Base-by-base conservation (phyloP, 2,797 vertebrate species). In the Myotis vivesi region DNA sequence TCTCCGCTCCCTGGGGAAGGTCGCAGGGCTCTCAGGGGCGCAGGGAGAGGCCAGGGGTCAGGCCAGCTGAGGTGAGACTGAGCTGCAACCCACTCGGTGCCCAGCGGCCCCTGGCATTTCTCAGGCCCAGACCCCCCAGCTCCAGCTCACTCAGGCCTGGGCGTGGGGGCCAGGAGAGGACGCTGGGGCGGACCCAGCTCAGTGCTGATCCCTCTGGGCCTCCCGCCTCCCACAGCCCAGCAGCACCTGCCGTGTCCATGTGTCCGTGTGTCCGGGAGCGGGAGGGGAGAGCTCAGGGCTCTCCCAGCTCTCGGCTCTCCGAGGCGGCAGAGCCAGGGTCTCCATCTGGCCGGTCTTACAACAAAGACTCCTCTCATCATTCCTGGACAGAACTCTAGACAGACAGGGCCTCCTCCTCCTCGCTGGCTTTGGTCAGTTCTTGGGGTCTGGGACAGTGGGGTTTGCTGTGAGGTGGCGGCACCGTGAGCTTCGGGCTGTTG, bases 401-500 rank as follows among this genome's bases (percentile, higher is more conserved):
- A 64, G 75, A 19, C 17, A 25, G 1, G 25, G 15, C 6, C 33
- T 49, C n/a, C 25, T 6, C 9, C 66, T 44, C 55, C 2, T 59
- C 89, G 2, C n/a, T 8, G 36, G 36, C 62, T 12, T 44, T 25
- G 53, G 28, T 1, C 11, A 6, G 38, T 73, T 81, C 59, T 41
- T 38, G 23, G 46, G 38, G 19, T 17, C 19, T 30, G n/a, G 57
- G 71, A 17, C 7, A 0, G 20, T 4, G 8, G 13, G 19, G 2
- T 46, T 41, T 28, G 0, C 71, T 22, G 5, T 19, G 75, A 68
- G 8, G n/a, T 1, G 0, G 16, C 0, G 0, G 30, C 15, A 9
- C 51, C 3, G 1, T 3, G 10, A 44, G 49, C 59, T 33, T 46
- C 11, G 4, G 25, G 25, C 57, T 25, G 57, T 25, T 28, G 23